phyloP scores from a whole-genome alignment of 2,888 invertebrate genomes.

The Rhyacophila evoluta region DNA sequence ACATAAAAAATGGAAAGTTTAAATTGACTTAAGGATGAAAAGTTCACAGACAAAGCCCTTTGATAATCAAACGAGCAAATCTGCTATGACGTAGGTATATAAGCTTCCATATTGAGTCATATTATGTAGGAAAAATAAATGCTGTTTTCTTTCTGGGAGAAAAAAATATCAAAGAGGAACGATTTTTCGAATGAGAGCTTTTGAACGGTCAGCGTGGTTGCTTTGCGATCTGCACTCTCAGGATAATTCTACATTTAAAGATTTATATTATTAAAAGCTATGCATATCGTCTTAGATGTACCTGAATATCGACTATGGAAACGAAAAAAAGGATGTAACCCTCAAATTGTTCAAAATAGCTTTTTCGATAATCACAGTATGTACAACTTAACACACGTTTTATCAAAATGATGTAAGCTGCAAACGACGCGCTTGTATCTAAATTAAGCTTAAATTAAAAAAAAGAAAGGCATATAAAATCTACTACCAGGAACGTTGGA shows the following conservation, averaged over 20 bases:
- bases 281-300: no score
- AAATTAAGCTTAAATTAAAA: no score
- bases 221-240: not conserved
- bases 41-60: slow-evolving; percentile 36
- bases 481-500: no score
- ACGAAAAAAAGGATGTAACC: no score
- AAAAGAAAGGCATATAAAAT: no score
- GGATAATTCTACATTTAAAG: not conserved
- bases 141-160: slow-evolving; percentile 26
- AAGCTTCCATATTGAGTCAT: slow-evolving; percentile 34
- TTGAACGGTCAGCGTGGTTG: slow-evolving; percentile 9
- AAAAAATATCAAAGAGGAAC: slow-evolving; percentile 11
- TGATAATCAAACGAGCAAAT: slow-evolving; percentile 42
- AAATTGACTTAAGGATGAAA: slow-evolving; percentile 44
- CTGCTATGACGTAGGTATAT: slow-evolving; percentile 12
- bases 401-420: no score
- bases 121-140: slow-evolving; percentile 28
- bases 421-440: no score
- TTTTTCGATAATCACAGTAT: no score
- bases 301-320: no score
- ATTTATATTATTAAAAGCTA: not conserved
- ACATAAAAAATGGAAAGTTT: slow-evolving; percentile 41
- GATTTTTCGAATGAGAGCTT: slow-evolving; percentile 36
- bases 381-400: no score
- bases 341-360: no score